Evolutionary conservation across 37 sponge, comb jelly and placozoan genomes (phyloP), one percentile per base, ranked within the genome.

Genomic region (Cladorhizidae sp.): DNA sequence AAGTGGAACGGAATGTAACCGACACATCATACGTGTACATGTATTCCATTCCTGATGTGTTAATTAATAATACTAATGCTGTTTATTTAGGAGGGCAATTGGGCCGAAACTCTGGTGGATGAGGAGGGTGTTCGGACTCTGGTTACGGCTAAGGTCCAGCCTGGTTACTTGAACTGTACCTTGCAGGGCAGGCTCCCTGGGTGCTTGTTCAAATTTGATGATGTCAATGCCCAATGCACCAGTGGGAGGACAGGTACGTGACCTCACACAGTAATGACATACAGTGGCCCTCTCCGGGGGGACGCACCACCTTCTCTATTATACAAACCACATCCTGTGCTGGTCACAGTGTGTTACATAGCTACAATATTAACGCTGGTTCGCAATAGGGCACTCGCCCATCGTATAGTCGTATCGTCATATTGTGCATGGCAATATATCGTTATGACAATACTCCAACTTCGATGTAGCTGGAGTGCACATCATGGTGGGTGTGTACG

Each of bases 151-250:
- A 67, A 79, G n/a, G 78, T 80, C 5, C 76, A 80, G 49, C 86
- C 85, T 3, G 83, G 82, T 22, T 88, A 81, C 62, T 74, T 88
- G 25, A 76, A 37, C 45, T 92, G 93, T 36, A 31, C 26, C 0
- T 58, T 31, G 20, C 85, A 84, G 55, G 93, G 93, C 21, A 22
- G 89, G 9, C 68, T 92, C 17, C 75, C 89, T 0, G 93, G 93
- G 0, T 92, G 93, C 57, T 57, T 70, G 37, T 92, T 84, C 55
- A 42, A 85, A 63, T 92, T 92, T 84, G 93, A 92, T 59, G 31
- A 81, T 54, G 50, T 20, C 1, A 72, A 74, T 57, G 36, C 5
- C 0, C 93, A 88, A 55, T 92, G 93, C 57, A 41, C 32, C 1
- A 37, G 23, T 41, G 89, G 89, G n/a, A 88, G 93, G 62, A 63